Base-by-base conservation (phyloP, 2,797 vertebrate species). In the Urosaurus nigricauda region DNA sequence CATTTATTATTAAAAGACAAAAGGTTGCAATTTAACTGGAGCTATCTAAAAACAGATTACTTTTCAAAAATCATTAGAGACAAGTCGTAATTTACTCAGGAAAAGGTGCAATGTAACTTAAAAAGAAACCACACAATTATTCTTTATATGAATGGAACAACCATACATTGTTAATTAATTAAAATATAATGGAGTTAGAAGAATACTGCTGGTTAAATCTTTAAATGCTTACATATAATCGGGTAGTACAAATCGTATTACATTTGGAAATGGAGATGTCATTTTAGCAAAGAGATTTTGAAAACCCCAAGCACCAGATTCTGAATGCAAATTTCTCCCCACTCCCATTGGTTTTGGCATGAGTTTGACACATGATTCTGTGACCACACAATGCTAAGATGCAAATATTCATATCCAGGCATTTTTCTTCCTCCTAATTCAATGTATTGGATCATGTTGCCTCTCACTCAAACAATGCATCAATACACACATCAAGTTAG, bases 401-500 rank as follows among this genome's bases (percentile, higher is more conserved):
- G 51, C 40, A 47, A n/a, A 47, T 70, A 35, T 9, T 26, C 37
- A 51, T 26, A 26, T 6, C 2, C 21, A 26, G 56, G 16, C 43
- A 87, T 12, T 13, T 56, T 77, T 77, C 70, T 32, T 83, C 11
- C 0, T 21, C 47, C 83, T 77, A 93, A 86, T 88, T 88, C 86
- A 91, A 89, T 86, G 88, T 92, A 6, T 84, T 92, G 89, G 32
- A 77, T 71, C 40, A 75, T 19, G 26, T 1, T 47, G 29, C 0
- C 40, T 82, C 56, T 86, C 77, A 91, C 16, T 1, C 2, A 40
- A 11, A 60, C 32, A 13, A 5, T 70, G 40, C 24, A 83, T 32
- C 60, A 5, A 88, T 0, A 32, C 24, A 63, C 16, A 85, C 5
- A 73, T 7, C n/a, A n/a, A 68, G 26, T 40, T 9, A 35, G 74